A percentile compares a stretch with the other conserved stretches of the same genome.
Evolutionary conservation across 2,888 invertebrate genomes (phyloP).

Genomic region (Idaea biselata): DNA sequence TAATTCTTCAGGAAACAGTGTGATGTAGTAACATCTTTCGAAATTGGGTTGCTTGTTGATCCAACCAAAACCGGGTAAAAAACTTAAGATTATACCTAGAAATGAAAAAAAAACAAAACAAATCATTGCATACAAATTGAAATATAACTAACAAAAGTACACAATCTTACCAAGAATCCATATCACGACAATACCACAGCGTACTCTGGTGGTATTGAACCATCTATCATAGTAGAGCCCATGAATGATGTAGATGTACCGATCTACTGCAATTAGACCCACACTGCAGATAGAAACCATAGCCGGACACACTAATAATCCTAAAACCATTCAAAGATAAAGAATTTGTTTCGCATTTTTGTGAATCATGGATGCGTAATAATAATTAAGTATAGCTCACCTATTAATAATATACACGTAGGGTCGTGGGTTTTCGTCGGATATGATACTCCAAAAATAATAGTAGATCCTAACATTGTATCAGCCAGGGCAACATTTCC

Average conservation of each 20-base stretch:
- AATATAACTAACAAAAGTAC: constrained; percentile 8
- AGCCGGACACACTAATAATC: constrained; percentile 83
- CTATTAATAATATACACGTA: constrained; percentile 66
- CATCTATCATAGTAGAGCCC: constrained; percentile 83
- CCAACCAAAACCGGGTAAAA: constrained; percentile 82
- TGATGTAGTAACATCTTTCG: constrained; percentile 78
- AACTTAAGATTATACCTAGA: constrained; percentile 80
- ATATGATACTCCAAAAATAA: constrained; percentile 73
- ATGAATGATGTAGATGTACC: constrained; percentile 83
- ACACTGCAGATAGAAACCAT: constrained; percentile 84
- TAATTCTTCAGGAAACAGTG: constrained; percentile 76
- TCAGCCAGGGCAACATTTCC: constrained; percentile 85
- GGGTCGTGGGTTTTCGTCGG: constrained; percentile 50
- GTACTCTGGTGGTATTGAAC: constrained; percentile 80
- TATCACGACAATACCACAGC: constrained; percentile 75
- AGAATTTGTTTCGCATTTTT: neutral
- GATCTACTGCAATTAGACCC: constrained; percentile 82
- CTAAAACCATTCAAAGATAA: constrained; percentile 45
- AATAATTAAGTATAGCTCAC: constrained; percentile 37
- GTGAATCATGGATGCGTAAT: no score
- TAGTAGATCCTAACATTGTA: constrained; percentile 81
- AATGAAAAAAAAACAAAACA: constrained; percentile 16
- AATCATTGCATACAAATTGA: neutral
- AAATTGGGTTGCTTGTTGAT: constrained; percentile 52
- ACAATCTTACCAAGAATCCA: constrained; percentile 78